Evolutionary conservation across 2,888 invertebrate genomes (phyloP).

Genomic region (Drosophila maculinotata): DNA sequence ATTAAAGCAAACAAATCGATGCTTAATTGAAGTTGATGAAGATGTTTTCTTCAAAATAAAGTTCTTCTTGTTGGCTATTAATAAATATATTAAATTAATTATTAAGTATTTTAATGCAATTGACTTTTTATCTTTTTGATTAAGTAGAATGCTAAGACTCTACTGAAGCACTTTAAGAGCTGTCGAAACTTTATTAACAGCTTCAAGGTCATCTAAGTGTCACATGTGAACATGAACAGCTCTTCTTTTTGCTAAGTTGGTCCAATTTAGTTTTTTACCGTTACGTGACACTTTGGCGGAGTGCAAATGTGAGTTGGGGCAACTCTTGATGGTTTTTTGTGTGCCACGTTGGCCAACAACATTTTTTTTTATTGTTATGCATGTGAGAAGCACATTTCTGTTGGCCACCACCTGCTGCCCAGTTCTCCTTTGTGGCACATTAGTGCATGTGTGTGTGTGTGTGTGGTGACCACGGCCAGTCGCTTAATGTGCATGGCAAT

Average conservation of each 20-base stretch:
- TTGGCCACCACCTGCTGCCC: conserved; percentile 18
- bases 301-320: conserved; percentile 14
- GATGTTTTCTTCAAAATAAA: too few species aligned
- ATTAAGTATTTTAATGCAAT: too few species aligned
- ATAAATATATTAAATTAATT: neutral
- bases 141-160: too few species aligned
- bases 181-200: neutral
- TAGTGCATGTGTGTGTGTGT: conserved; percentile 3
- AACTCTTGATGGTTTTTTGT: conserved; percentile 6
- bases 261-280: neutral
- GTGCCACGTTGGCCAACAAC: conserved; percentile 12
- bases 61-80: neutral
- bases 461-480: conserved; percentile 31
- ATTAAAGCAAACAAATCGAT: neutral
- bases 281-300: conserved; percentile 30
- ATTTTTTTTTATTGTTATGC: conserved; percentile 45
- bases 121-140: too few species aligned
- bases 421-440: conserved; percentile 38
- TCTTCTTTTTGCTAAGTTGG: neutral
- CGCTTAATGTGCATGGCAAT: conserved; percentile 57
- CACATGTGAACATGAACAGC: neutral
- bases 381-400: conserved; percentile 24
- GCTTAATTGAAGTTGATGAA: too few species aligned
- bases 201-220: conserved; percentile 16
- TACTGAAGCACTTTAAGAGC: too few species aligned